Evolutionary conservation across 1,140 invertebrate genomes (phyloP).

Genomic region (Delia radicum): DNA sequence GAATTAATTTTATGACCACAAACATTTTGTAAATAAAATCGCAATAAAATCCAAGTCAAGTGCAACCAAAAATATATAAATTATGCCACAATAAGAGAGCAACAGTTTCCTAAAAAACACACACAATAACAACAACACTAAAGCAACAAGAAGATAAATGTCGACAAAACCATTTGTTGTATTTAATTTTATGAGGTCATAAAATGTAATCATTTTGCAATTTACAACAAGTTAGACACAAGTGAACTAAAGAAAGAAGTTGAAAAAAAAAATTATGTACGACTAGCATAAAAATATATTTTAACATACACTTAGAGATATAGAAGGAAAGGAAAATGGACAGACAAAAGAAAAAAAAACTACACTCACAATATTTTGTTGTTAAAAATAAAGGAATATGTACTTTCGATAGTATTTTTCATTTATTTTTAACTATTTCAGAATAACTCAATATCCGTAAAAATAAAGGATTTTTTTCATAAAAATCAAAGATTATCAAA

Average conservation of each 20-base stretch:
- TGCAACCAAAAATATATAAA: background rate
- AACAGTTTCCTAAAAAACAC: background rate
- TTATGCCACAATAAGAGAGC: background rate
- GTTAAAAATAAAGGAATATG: too few species aligned
- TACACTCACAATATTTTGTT: too few species aligned
- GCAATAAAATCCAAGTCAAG: background rate
- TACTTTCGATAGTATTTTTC: too few species aligned
- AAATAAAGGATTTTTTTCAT: too few species aligned
- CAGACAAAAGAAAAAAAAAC: background rate
- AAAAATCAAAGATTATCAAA: too few species aligned
- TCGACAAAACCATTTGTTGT: constrained; percentile 49
- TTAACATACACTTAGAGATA: too few species aligned
- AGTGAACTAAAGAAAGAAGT: background rate
- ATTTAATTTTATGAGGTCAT: constrained; percentile 55
- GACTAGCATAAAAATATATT: too few species aligned
- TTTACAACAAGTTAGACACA: constrained; percentile 27
- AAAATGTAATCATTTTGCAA: constrained; percentile 54
- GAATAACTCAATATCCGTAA: too few species aligned
- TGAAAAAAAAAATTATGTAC: background rate
- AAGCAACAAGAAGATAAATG: constrained; percentile 38
- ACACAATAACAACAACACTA: background rate
- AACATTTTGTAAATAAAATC: background rate
- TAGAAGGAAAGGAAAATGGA: background rate
- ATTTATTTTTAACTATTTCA: too few species aligned
- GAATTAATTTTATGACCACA: background rate